Evolutionary conservation across 2,113 vertebrate species (phyloP).

Genomic region (Candoia aspera): DNA sequence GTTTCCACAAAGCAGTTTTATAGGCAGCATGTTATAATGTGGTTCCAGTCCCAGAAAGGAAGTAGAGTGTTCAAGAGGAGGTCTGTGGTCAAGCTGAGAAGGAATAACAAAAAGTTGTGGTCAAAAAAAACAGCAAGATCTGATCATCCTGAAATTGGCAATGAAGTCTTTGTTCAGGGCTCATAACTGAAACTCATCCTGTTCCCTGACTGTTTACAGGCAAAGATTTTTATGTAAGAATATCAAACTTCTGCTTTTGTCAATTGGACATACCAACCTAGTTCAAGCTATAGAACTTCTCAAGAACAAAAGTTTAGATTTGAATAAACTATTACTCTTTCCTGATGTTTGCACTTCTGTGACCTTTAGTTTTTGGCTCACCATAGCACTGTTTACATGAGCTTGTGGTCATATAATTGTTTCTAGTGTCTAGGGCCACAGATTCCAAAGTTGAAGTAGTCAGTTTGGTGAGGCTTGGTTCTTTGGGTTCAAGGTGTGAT

Average conservation of each 20-base stretch:
- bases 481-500: background rate
- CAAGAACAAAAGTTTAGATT: no score
- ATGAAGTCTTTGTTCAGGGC: background rate
- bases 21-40: background rate
- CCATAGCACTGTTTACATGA: no score
- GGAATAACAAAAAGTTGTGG: background rate
- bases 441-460: background rate
- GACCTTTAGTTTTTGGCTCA: no score
- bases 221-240: no score
- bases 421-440: background rate
- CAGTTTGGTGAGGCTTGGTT: background rate
- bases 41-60: background rate
- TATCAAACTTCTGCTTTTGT: no score
- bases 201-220: background rate
- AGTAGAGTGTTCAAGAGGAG: background rate
- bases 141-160: background rate
- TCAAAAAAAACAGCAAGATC: background rate
- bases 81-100: background rate
- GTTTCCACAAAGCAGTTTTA: background rate
- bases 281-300: no score
- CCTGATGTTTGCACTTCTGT: no score
- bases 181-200: background rate
- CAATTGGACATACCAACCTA: no score
- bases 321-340: no score
- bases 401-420: background rate